A percentile compares a stretch with the other conserved stretches of the same genome.
Conservation (phyloP, 1,140 invertebrate species). For the Drosophila eugracilis region DNA sequence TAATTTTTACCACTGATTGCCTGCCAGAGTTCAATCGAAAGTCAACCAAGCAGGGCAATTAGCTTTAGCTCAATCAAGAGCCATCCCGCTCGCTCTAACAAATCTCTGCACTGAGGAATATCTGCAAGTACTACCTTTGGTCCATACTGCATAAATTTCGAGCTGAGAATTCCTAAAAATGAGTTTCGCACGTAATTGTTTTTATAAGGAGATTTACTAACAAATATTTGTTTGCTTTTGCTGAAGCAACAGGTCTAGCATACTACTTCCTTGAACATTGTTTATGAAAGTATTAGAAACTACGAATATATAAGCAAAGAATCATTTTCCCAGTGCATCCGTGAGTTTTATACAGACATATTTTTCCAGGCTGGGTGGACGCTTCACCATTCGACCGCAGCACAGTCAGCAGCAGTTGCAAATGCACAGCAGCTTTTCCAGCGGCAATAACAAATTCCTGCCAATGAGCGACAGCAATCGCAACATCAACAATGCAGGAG, state of each 20-base stretch:
- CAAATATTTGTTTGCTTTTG: no score
- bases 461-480: constrained; percentile 64
- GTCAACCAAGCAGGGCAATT: constrained; percentile 41
- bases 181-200: no score
- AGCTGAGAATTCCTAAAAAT: no score
- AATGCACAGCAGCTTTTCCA: constrained; percentile 71
- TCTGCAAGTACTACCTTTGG: no score
- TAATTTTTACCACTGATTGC: constrained; percentile 14
- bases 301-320: no score
- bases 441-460: constrained; percentile 61
- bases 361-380: constrained; percentile 86
- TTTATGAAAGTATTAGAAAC: no score
- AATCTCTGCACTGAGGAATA: background rate
- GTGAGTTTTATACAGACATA: background rate
- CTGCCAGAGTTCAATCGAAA: constrained; percentile 41
- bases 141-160: no score
- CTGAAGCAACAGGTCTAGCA: no score
- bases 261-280: no score
- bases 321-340: background rate
- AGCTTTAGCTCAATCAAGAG: constrained; percentile 56
- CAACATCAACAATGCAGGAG: constrained; percentile 56
- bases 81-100: constrained; percentile 7
- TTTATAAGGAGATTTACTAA: no score
- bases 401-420: constrained; percentile 84
- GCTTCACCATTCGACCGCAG: constrained; percentile 87